Evolutionary conservation across 1,140 invertebrate genomes (phyloP).

Genomic region (Phortica variegata): DNA sequence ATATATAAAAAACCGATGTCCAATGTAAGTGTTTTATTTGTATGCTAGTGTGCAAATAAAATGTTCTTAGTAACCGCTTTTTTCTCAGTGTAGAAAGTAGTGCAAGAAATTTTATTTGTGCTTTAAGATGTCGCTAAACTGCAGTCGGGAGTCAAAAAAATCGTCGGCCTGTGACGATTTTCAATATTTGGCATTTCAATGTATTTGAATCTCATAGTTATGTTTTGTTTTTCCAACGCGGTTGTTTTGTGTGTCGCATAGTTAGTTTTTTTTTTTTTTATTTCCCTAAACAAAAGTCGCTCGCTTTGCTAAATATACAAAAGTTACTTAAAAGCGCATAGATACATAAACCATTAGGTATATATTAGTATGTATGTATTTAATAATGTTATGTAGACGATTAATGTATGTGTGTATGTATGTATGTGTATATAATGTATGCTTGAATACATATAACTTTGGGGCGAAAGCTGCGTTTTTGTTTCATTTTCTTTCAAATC

Average conservation of each 20-base stretch:
- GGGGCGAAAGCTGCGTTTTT: slow-evolving; percentile 18
- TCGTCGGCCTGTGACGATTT: neutral
- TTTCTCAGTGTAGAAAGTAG: slow-evolving; percentile 40
- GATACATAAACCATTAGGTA: too few relatives aligned
- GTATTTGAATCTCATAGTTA: too few relatives aligned
- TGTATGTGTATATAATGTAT: slow-evolving; percentile 36
- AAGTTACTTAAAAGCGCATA: too few relatives aligned
- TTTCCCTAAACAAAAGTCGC: slow-evolving; percentile 17
- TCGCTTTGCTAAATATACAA: neutral
- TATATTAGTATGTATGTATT: too few relatives aligned
- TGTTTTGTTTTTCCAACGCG: too few relatives aligned
- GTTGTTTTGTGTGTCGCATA: too few relatives aligned
- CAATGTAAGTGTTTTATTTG: neutral
- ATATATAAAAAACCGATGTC: slow-evolving; percentile 1
- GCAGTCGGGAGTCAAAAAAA: too few relatives aligned
- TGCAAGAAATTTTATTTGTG: slow-evolving; percentile 53
- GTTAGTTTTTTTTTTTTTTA: too few relatives aligned
- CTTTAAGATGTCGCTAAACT: neutral
- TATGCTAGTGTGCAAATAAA: slow-evolving; percentile 37
- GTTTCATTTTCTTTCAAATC: slow-evolving; percentile 6
- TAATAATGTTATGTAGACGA: slow-evolving; percentile 1
- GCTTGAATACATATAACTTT: slow-evolving; percentile 26
- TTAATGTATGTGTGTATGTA: slow-evolving; percentile 1
- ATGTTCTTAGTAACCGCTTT: slow-evolving; percentile 50
- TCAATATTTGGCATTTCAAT: too few relatives aligned